These are phyloP conservation scores for Propithecus coquereli DNA, from an alignment of 2,113 vertebrate genomes.

Conservation along the genomic window DNA sequence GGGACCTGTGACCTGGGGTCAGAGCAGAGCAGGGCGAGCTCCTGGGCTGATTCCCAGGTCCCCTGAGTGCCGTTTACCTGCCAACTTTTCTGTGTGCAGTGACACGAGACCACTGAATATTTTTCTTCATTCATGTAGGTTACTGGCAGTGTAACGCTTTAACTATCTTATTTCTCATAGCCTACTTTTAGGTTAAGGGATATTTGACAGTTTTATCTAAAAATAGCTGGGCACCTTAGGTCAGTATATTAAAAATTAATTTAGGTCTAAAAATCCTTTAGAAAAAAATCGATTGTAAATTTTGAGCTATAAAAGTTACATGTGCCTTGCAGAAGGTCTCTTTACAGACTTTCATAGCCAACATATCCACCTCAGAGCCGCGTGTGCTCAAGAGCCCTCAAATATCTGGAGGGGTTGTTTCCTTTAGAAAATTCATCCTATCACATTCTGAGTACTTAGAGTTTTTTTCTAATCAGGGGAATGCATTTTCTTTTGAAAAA, in stretches of 20 bases:
- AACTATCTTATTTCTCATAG: background rate
- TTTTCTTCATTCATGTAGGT: background rate
- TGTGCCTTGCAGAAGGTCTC: background rate
- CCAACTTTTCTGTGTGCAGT: background rate
- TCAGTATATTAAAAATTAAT: slow-evolving; percentile 63
- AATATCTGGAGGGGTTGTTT: background rate
- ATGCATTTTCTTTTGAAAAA: background rate
- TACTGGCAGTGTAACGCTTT: background rate
- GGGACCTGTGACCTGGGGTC: background rate
- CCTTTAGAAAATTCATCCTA: background rate
- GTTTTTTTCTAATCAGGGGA: background rate
- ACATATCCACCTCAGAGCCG: rapidly evolving
- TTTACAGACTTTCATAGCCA: background rate
- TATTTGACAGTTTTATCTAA: slow-evolving; percentile 32
- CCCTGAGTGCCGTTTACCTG: background rate
- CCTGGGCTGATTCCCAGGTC: too few relatives aligned
- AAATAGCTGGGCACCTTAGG: slow-evolving; percentile 33
- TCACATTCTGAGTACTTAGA: background rate
- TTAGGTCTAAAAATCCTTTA: slow-evolving; percentile 36
- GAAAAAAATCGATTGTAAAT: background rate
- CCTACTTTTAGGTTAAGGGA: background rate
- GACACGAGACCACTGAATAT: background rate
- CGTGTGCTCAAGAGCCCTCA: background rate
- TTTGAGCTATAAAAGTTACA: slow-evolving; percentile 25
- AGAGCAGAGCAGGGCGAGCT: background rate